phyloP scores from a whole-genome alignment of 1,140 invertebrate species.

The Acromyrmex heyeri region DNA sequence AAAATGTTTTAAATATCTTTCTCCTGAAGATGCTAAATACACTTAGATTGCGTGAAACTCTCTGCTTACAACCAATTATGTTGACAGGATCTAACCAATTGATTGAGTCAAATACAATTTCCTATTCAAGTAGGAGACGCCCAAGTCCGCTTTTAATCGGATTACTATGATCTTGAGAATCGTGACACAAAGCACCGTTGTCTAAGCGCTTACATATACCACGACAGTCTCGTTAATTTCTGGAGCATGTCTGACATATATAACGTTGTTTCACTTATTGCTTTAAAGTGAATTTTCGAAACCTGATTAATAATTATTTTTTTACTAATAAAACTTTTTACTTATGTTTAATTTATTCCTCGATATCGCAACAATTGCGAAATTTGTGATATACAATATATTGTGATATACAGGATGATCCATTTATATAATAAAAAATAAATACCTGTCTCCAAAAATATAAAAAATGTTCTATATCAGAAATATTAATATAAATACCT shows the following conservation, averaged over 20 bases:
- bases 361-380: background rate
- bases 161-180: slow-evolving; percentile 60
- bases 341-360: background rate
- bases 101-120: slow-evolving; percentile 42
- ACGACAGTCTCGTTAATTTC: slow-evolving; percentile 24
- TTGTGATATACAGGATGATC: background rate
- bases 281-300: background rate
- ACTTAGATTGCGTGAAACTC: background rate
- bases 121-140: background rate
- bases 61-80: background rate
- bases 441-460: too few species aligned
- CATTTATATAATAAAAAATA: too few species aligned
- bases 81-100: slow-evolving; percentile 35
- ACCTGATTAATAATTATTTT: background rate
- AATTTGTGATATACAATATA: background rate
- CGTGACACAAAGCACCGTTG: slow-evolving; percentile 17
- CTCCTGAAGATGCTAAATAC: background rate
- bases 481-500: too few species aligned
- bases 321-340: background rate
- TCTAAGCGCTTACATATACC: slow-evolving; percentile 1
- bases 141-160: slow-evolving; percentile 44
- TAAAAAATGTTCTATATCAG: too few species aligned
- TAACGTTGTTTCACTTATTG: background rate
- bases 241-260: background rate
- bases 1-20: background rate